Percentiles rank a stretch among this genome's conserved stretches.
Evolutionary conservation across 2,113 vertebrate species (phyloP).

Genomic region (Gasterosteus nipponicus): DNA sequence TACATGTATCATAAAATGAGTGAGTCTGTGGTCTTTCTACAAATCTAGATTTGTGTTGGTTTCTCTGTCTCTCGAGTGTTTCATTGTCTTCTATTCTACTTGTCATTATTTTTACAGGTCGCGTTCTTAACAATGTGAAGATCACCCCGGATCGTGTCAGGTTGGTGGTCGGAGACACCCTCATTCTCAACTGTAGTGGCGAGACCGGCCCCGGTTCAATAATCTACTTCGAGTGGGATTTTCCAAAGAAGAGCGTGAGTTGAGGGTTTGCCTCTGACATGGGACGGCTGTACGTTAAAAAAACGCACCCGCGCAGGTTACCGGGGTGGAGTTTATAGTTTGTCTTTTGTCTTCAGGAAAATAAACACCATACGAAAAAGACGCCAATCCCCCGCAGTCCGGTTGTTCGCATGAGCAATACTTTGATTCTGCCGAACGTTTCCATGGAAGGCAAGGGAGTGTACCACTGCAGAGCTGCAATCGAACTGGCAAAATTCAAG

Average conservation of each 20-base stretch:
- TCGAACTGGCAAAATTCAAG: background rate
- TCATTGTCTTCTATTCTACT: background rate
- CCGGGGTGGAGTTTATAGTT: background rate
- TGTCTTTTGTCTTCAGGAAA: conserved; percentile 61
- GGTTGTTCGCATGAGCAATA: conserved; percentile 47
- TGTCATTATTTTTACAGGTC: conserved; percentile 56
- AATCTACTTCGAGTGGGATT: conserved; percentile 81
- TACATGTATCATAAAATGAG: conserved; percentile 79
- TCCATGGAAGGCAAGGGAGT: conserved; percentile 82
- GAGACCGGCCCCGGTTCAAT: conserved; percentile 82
- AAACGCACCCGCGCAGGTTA: background rate
- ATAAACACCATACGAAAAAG: background rate
- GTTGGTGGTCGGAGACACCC: conserved; percentile 83
- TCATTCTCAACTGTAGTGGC: conserved; percentile 83
- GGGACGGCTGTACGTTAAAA: background rate
- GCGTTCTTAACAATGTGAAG: conserved; percentile 55
- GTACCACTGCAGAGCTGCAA: conserved; percentile 80
- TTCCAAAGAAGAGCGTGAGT: conserved; percentile 66
- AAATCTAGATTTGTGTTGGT: background rate
- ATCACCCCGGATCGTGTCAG: conserved; percentile 61
- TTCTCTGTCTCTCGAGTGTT: background rate
- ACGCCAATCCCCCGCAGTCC: rapidly evolving
- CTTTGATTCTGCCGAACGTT: conserved; percentile 79
- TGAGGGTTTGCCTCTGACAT: background rate
- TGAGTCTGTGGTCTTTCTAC: conserved; percentile 73